Evolutionary conservation across 2,888 invertebrate genomes (phyloP).

Genomic region (Stratiomys singularior): DNA sequence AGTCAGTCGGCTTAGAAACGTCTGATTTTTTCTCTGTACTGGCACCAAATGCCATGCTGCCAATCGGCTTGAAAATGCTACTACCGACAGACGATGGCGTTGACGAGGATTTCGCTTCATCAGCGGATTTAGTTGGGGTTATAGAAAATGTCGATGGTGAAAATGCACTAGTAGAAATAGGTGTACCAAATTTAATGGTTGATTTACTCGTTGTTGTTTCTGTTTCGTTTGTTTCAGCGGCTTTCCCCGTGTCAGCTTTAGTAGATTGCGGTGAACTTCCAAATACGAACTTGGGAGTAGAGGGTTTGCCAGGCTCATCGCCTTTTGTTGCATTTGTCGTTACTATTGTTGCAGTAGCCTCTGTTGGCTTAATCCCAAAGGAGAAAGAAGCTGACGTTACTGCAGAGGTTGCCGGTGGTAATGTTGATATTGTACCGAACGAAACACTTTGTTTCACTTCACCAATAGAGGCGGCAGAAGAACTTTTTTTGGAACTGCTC

Average conservation of each 20-base stretch:
- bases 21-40: constrained; percentile 46
- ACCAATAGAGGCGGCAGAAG: constrained; percentile 5
- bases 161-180: constrained; percentile 43
- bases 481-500: not conserved
- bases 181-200: constrained; percentile 1
- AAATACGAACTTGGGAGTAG: constrained; percentile 50
- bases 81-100: constrained; percentile 46
- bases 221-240: constrained; percentile 25
- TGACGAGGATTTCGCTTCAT: constrained; percentile 41
- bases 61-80: constrained; percentile 50
- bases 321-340: not conserved
- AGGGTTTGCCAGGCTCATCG: constrained; percentile 27
- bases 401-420: not conserved
- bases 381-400: constrained; percentile 17
- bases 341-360: not conserved
- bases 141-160: constrained; percentile 27
- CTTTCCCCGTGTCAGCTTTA: not conserved
- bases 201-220: constrained; percentile 25
- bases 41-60: constrained; percentile 53
- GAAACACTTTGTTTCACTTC: constrained; percentile 49
- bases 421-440: constrained; percentile 29
- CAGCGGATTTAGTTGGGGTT: not conserved
- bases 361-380: constrained; percentile 47
- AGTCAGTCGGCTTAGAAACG: constrained; percentile 16
- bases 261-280: constrained; percentile 39